These are phyloP conservation scores for Sthenelais limicola DNA, from an alignment of 2,888 invertebrate species.

Conservation along the genomic window DNA sequence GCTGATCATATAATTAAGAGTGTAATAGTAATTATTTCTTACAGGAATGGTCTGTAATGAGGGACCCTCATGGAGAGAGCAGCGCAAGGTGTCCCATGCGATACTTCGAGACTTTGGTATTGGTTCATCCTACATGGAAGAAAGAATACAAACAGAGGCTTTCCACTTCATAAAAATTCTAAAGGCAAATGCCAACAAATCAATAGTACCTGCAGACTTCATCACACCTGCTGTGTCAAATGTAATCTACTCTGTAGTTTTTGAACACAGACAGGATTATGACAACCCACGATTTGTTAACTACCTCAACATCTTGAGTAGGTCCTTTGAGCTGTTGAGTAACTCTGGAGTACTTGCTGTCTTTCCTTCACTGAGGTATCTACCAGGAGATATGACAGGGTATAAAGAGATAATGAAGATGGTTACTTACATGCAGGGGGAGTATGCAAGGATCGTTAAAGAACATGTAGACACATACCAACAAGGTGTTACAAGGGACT, in stretches of 20 bases:
- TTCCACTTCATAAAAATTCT: background rate
- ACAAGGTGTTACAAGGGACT: conserved; percentile 51
- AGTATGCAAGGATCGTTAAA: background rate
- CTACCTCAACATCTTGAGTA: too few species aligned
- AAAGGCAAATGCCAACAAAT: background rate
- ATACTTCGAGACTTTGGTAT: conserved; percentile 42
- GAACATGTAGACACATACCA: conserved; percentile 26
- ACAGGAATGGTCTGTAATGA: conserved; percentile 34
- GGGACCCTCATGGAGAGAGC: conserved; percentile 37
- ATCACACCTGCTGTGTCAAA: conserved; percentile 27
- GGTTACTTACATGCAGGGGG: too few species aligned
- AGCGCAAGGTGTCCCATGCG: conserved; percentile 30
- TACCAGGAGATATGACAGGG: too few species aligned
- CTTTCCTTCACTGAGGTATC: too few species aligned
- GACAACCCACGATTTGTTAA: too few species aligned
- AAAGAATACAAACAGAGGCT: conserved; percentile 15
- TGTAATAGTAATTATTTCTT: background rate
- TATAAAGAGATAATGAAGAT: too few species aligned
- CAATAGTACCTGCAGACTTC: conserved; percentile 1
- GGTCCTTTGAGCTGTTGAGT: too few species aligned
- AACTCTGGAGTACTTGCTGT: too few species aligned
- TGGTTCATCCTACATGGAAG: conserved; percentile 33
- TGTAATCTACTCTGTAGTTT: conserved; percentile 27
- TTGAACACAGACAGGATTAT: too few species aligned
- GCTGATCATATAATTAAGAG: too few species aligned